A percentile compares a stretch with the other conserved stretches of the same genome.
Conservation (phyloP, 2,888 invertebrate species). For the Stictocephala bisonia region DNA sequence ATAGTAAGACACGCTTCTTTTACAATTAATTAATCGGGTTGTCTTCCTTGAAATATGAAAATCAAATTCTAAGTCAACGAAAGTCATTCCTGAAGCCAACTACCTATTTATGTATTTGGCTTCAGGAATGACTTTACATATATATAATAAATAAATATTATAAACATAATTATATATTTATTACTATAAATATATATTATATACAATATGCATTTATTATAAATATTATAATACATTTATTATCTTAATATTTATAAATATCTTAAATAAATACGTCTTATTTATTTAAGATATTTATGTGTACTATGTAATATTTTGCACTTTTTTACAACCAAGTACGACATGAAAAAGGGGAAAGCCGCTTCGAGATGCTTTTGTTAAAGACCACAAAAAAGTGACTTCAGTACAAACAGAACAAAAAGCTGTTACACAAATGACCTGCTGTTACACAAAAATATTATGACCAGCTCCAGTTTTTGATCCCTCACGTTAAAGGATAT, state of each 20-base stretch:
- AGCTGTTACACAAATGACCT: neutral
- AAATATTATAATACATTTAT: too few species aligned
- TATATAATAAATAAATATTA: too few species aligned
- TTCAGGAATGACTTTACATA: too few species aligned
- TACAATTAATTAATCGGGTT: neutral
- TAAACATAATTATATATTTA: too few species aligned
- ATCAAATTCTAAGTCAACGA: constrained; percentile 13
- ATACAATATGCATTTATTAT: too few species aligned
- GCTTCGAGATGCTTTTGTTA: constrained; percentile 3
- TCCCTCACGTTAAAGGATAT: constrained; percentile 18
- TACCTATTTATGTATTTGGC: neutral
- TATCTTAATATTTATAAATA: too few species aligned
- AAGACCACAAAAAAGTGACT: constrained; percentile 16
- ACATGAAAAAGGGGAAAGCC: neutral
- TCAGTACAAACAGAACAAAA: constrained; percentile 27
- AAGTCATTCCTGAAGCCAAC: constrained; percentile 7
- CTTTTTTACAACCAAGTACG: too few species aligned
- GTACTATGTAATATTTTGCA: constrained; percentile 16
- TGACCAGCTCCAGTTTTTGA: constrained; percentile 21
- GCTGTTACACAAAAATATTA: too few species aligned
- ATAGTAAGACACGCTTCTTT: neutral
- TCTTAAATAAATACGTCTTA: too few species aligned
- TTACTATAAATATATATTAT: too few species aligned
- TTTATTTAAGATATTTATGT: constrained; percentile 11
- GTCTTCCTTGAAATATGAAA: constrained; percentile 10